A percentile compares a stretch with the other conserved stretches of the same genome.
These are phyloP conservation scores for Potamilus streckersoni DNA, from an alignment of 1,140 invertebrate genomes.

Conservation along the genomic window DNA sequence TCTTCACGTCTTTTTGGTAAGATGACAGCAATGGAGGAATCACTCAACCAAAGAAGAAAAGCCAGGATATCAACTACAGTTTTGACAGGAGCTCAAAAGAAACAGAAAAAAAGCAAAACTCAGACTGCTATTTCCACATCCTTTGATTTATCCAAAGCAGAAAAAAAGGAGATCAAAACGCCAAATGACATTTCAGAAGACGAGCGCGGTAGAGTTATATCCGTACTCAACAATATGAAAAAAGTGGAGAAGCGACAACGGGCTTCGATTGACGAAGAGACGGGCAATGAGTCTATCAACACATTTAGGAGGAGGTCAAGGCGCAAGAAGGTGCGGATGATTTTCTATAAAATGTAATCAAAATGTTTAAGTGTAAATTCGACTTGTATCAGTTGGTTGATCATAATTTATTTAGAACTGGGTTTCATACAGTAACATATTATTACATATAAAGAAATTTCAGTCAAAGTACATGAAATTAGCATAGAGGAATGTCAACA, in stretches of 20 bases:
- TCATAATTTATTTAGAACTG: too few relatives aligned
- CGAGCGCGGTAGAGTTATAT: background rate
- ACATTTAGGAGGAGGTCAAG: slow-evolving; percentile 7
- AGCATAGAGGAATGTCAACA: too few relatives aligned
- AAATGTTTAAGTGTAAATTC: background rate
- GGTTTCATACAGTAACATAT: too few relatives aligned
- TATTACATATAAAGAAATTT: too few relatives aligned
- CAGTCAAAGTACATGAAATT: too few relatives aligned
- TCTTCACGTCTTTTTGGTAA: slow-evolving; percentile 21
- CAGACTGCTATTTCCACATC: background rate
- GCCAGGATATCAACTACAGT: slow-evolving; percentile 21
- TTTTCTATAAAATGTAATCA: background rate
- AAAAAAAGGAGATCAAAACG: slow-evolving; percentile 15
- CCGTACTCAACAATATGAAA: background rate
- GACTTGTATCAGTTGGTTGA: background rate
- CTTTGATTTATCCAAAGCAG: background rate
- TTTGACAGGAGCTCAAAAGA: slow-evolving; percentile 7
- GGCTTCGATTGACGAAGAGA: slow-evolving; percentile 2
- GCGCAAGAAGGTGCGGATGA: slow-evolving; percentile 12
- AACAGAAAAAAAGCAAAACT: background rate
- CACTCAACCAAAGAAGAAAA: slow-evolving; percentile 1
- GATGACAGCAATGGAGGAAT: slow-evolving; percentile 34
- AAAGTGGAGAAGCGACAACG: background rate
- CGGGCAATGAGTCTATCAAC: slow-evolving; percentile 1
- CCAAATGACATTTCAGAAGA: slow-evolving; percentile 10